Base-by-base conservation (phyloP, 2,113 vertebrate genomes). In the Sylvia atricapilla region DNA sequence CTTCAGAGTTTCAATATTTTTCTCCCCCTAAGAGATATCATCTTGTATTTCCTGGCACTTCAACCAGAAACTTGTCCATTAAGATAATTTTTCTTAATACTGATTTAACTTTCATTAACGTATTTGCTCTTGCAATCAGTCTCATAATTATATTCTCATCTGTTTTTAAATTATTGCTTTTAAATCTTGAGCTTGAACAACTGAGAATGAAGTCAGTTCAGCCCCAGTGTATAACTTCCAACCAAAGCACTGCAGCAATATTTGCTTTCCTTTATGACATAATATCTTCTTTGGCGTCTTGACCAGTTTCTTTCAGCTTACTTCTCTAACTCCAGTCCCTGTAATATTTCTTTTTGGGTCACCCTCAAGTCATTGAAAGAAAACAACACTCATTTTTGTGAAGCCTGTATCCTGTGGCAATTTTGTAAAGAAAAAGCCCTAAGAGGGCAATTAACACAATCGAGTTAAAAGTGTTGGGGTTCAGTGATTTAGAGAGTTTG, bases 1-100 rank as follows among this genome's bases (percentile, higher is more conserved):
- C 66, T 83, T 94, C 41, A 58, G 80, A 41, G 20, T 90, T 91
- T 73, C 62, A 60, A 5, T 90, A 68, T 63, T 85, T 93, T 89
- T 82, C 53, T 68, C 35, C 18, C 44, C n/a, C 25, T 31, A 47
- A 84, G 70, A 94, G 62, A 73, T n/a, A 62, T 76, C 37, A 56
- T 90, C 43, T 74, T 74, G 31, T 81, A 21, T 87, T 94, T 96
- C 58, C 79, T 91, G 82, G 63, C 58, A 88, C 75, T 94, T 91
- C 72, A 76, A 33, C 70, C 31, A 91, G 82, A 93, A 93, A 79
- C 85, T 85, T 85, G 70, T 93, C 92, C 87, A 92, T 90, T 91
- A 94, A 72, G 46, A 20, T 20, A 14, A 13, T 18, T 68, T 85
- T 91, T 87, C 84, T 60, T 28, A 93, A 85, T 85, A 72, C 46